Base-by-base conservation (phyloP, 2,113 vertebrate genomes). In the Pitta sordida region DNA sequence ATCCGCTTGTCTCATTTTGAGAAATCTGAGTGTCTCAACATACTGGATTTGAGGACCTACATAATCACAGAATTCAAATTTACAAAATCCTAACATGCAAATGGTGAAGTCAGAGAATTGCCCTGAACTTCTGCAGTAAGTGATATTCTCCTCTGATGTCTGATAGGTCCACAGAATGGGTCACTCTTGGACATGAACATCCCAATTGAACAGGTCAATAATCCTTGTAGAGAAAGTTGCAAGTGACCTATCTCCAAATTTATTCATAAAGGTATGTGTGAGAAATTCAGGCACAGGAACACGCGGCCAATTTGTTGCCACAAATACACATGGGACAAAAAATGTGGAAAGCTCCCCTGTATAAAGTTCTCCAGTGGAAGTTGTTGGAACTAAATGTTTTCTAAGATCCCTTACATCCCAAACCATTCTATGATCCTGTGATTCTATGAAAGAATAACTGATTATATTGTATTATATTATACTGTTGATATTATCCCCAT, bases 401-500 rank as follows among this genome's bases (percentile, higher is more conserved):
- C n/a, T 10, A 20, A 29, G 23, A 6, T 63, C 6, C 7, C 20
- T 70, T 86, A 23, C 10, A 55, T 34, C 9, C 3, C 34, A 48
- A 55, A 10, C 29, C 41, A 34, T 63, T 49, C 24, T 26, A 9
- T 46, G 34, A 78, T 14, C 55, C 14, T 32, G 6, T 13, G 8
- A 22, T 73, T 41, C 44, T 27, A 3, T 65, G 44, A 37, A 43
- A 73, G 73, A 73, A 32, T 27, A 49, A 7, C 58, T 79, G 6
- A 3, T 17, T 67, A 7, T 53, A 23, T 41, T 37, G 9, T 27
- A 22, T 11, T 68, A 4, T 22, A 36, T 26, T 74, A 11, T 17
- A 37, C 19, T 74, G 44, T n/a, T 0, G 0, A 11, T 59, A 52
- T 51, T 74, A 30, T 7, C 30, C 29, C 43, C n/a, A 9, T 26